Percentiles rank a stretch among this genome's conserved stretches.
Evolutionary conservation across 2,888 invertebrate species (phyloP).

Genomic region (Periphyllus acericola): DNA sequence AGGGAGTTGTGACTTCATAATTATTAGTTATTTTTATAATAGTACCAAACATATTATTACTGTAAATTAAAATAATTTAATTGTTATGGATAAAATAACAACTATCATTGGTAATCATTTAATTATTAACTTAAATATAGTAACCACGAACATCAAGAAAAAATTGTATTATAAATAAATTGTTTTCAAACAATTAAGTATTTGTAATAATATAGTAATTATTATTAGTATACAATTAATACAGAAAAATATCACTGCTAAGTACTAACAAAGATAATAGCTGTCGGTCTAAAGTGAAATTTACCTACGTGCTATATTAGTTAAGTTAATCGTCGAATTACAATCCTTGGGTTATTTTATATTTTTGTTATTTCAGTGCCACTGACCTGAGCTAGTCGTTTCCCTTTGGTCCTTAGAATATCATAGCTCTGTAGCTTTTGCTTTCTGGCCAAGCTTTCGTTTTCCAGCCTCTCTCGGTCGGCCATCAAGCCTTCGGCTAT

Average conservation of each 20-base stretch:
- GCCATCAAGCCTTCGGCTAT: conserved; percentile 68
- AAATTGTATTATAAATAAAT: background rate
- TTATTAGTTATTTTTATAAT: background rate
- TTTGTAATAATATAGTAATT: background rate
- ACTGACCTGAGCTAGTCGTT: conserved; percentile 63
- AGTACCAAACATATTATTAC: background rate
- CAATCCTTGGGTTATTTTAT: no score
- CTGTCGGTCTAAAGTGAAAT: background rate
- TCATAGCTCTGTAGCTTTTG: conserved; percentile 68
- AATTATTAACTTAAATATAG: background rate
- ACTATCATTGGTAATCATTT: background rate
- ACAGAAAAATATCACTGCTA: no score
- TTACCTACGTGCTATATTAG: background rate
- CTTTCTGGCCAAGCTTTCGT: conserved; percentile 73
- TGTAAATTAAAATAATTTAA: background rate
- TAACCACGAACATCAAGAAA: background rate
- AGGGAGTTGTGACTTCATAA: background rate
- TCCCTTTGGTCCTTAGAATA: conserved; percentile 61
- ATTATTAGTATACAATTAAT: no score
- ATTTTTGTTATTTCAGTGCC: background rate
- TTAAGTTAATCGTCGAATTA: no score
- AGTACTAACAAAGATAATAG: background rate
- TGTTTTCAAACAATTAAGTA: background rate
- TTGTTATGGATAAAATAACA: background rate
- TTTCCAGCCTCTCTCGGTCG: conserved; percentile 69